Conservation (phyloP, 2,113 vertebrate species). For the Trichomycterus rosablanca region DNA sequence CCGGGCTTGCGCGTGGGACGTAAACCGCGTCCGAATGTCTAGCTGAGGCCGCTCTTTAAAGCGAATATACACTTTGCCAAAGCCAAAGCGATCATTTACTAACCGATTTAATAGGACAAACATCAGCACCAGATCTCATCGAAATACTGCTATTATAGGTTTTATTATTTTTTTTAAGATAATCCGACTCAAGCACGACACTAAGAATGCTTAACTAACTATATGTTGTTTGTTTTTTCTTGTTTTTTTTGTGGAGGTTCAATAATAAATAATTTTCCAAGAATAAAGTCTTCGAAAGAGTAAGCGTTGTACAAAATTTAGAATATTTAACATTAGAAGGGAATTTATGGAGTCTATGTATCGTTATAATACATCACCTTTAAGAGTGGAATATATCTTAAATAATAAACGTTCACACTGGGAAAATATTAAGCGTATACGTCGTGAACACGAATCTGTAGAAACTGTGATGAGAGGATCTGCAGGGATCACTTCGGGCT, state of each 20-base stretch:
- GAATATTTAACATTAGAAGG: slow-evolving; percentile 68
- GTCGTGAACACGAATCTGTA: slow-evolving; percentile 79
- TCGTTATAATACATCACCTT: slow-evolving; percentile 83
- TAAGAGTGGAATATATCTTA: slow-evolving; percentile 68
- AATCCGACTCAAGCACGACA: slow-evolving; percentile 10
- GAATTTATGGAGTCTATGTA: slow-evolving; percentile 70
- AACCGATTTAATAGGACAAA: slow-evolving; percentile 4
- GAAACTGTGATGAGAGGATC: slow-evolving; percentile 70
- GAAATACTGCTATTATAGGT: too few species aligned
- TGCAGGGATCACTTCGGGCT: slow-evolving; percentile 78
- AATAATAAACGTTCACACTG: slow-evolving; percentile 82
- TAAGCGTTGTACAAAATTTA: slow-evolving; percentile 65
- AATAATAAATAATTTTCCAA: slow-evolving; percentile 1
- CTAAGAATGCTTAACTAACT: slow-evolving; percentile 8
- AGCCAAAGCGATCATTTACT: slow-evolving; percentile 22
- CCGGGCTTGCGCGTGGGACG: too few species aligned
- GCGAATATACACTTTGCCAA: slow-evolving; percentile 21
- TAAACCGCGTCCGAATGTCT: slow-evolving; percentile 14
- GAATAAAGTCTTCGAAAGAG: slow-evolving; percentile 59
- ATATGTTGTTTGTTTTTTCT: too few species aligned
- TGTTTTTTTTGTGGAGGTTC: background rate
- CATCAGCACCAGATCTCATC: background rate
- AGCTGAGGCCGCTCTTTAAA: slow-evolving; percentile 15
- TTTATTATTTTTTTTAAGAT: slow-evolving; percentile 6
- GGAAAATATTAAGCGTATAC: slow-evolving; percentile 78